These are phyloP conservation scores for Melieria omissa DNA, from an alignment of 2,888 invertebrate genomes.

Conservation along the genomic window DNA sequence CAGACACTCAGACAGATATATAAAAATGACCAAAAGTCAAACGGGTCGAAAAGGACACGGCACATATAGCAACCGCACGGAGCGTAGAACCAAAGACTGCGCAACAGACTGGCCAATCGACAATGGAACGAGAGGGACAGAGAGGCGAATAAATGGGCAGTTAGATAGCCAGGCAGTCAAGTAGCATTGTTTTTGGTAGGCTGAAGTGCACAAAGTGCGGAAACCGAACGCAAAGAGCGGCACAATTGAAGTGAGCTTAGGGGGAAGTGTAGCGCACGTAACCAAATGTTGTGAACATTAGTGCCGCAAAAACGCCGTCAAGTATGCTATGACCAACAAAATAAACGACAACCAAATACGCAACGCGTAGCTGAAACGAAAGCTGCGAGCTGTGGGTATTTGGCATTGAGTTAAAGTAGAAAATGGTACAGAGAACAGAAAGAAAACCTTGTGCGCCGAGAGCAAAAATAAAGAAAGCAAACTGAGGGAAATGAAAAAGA, in stretches of 20 bases:
- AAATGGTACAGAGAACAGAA: too few relatives aligned
- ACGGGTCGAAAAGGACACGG: conserved; percentile 4
- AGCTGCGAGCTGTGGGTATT: too few relatives aligned
- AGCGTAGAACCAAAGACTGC: not conserved
- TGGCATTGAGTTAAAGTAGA: too few relatives aligned
- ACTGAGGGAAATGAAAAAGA: not conserved
- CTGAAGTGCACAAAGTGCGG: not conserved
- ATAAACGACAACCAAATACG: too few relatives aligned
- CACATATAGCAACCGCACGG: conserved; percentile 2
- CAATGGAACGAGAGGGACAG: not conserved
- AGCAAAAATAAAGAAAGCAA: not conserved
- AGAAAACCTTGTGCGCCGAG: not conserved
- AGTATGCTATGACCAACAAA: not conserved
- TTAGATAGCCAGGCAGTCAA: not conserved
- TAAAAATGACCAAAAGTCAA: conserved; percentile 28
- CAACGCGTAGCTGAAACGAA: too few relatives aligned
- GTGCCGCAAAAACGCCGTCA: conserved; percentile 20
- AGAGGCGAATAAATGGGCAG: not conserved
- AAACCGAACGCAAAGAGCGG: too few relatives aligned
- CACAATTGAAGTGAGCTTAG: too few relatives aligned
- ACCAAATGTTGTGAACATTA: conserved; percentile 23
- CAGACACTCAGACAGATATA: not conserved
- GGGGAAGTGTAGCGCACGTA: not conserved
- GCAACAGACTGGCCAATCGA: conserved; percentile 1
- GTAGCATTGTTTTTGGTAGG: not conserved